Base-by-base conservation (phyloP, 2,113 vertebrate genomes). In the Cranoglanis bouderius region DNA sequence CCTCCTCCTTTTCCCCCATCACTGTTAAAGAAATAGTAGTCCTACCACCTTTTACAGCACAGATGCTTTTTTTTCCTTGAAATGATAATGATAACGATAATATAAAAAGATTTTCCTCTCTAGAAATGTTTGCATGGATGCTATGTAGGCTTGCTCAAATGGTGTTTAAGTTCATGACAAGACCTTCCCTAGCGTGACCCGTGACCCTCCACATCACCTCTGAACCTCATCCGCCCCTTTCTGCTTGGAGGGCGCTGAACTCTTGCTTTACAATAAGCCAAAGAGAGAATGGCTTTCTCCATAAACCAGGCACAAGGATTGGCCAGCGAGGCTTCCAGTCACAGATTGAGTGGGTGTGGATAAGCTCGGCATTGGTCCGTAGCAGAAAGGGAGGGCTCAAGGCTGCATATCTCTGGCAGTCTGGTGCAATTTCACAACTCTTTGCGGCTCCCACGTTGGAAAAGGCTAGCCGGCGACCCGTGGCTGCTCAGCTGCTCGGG, bases 381-480 rank as follows among this genome's bases (percentile, higher is more conserved):
- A 43, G 83, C 70, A 86, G 84, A 91, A 91, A 85, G 84, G 90
- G 87, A 55, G 65, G 85, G 88, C 65, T 82, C 29, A 84, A 88
- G 86, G 90, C 88, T 92, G 90, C 40, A 83, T 87, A 86, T 92
- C 91, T 92, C 92, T 95, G 94, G 94, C 93, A 93, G 90, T 78
- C 90, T 92, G 91, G 87, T 91, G 92, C 92, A 94, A 94, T 94
- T 95, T 95, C 93, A 93, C 93, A 94, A 95, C 91, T 94, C 80
- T 90, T 85, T 94, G 87, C 63, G 74, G 91, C 92, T 94, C 91
- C 92, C 92, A 92, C 92, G 91, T 91, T 83, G 93, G 85, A 93
- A 89, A 90, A 91, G 93, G 92, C 93, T 93, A 63, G 91, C 86
- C 91, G 91, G 86, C 93, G 94, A 95, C 93, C 94, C 86, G 29